These are phyloP conservation scores for Poliocrania exsul DNA, from an alignment of 2,797 vertebrate species.

Conservation along the genomic window DNA sequence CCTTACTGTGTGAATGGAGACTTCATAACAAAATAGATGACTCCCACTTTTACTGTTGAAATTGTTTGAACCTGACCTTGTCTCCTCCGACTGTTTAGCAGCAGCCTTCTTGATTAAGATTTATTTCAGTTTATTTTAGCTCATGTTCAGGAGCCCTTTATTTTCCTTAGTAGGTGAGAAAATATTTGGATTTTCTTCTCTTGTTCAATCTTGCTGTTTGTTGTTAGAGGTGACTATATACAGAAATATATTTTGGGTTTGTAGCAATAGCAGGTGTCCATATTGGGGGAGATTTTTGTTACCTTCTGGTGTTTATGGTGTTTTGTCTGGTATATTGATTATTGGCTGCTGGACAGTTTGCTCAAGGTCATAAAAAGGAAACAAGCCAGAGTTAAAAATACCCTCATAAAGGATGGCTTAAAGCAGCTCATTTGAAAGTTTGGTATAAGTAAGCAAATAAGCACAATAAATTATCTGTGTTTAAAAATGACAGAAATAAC, in stretches of 20 bases:
- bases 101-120: background rate
- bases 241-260: background rate
- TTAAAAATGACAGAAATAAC: background rate
- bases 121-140: constrained; percentile 9
- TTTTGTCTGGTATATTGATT: constrained; percentile 17
- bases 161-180: background rate
- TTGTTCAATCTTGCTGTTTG: background rate
- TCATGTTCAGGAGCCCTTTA: background rate
- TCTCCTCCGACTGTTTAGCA: background rate
- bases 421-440: background rate
- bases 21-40: background rate
- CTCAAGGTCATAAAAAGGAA: constrained; percentile 12
- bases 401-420: background rate
- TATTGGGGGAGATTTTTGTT: background rate
- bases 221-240: background rate
- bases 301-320: background rate
- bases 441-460: background rate
- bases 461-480: background rate
- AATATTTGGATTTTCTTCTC: background rate
- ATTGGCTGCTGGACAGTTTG: background rate
- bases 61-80: background rate
- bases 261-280: background rate
- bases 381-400: background rate
- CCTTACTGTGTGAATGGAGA: background rate
- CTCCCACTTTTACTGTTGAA: background rate